A percentile compares a stretch with the other conserved stretches of the same genome.
These are phyloP conservation scores for Atherinomorus stipes DNA, from an alignment of 2,113 vertebrate genomes.

Conservation along the genomic window DNA sequence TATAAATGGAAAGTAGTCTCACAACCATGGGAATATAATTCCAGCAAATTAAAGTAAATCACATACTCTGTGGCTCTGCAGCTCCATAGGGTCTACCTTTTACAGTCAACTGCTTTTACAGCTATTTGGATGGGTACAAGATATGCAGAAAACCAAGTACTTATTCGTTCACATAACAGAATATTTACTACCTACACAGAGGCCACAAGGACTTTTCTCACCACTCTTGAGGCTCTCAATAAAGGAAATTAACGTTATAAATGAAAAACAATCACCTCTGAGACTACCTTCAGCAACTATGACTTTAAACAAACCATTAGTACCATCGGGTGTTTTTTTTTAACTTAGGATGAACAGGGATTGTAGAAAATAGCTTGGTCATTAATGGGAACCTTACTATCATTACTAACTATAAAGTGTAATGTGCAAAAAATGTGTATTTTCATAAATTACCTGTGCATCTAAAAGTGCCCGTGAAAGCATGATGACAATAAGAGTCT, in stretches of 20 bases:
- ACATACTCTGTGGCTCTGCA: not conserved
- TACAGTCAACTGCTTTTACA: slow-evolving; percentile 18
- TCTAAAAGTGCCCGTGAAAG: not conserved
- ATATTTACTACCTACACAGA: slow-evolving; percentile 8
- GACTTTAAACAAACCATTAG: too few species aligned
- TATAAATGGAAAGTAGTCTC: not conserved
- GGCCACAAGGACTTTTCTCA: not conserved
- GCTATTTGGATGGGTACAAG: slow-evolving; percentile 6
- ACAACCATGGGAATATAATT: not conserved
- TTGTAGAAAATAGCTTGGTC: too few species aligned
- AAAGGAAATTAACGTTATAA: slow-evolving; percentile 23
- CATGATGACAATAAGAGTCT: too few species aligned
- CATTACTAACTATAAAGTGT: too few species aligned
- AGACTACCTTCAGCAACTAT: not conserved
- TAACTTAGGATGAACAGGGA: too few species aligned
- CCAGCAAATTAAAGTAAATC: slow-evolving; percentile 33
- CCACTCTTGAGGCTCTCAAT: slow-evolving; percentile 6
- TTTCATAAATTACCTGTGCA: not conserved
- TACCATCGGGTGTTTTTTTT: too few species aligned
- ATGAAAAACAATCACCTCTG: slow-evolving; percentile 1
- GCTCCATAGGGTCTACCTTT: not conserved
- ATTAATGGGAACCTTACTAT: too few species aligned
- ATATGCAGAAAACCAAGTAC: slow-evolving; percentile 14
- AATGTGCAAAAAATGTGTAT: too few species aligned
- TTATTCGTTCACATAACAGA: slow-evolving; percentile 15